Percentiles rank a stretch among this genome's conserved stretches.
phyloP scores from a whole-genome alignment of 2,797 vertebrate species.

The Etheostoma nigrum region DNA sequence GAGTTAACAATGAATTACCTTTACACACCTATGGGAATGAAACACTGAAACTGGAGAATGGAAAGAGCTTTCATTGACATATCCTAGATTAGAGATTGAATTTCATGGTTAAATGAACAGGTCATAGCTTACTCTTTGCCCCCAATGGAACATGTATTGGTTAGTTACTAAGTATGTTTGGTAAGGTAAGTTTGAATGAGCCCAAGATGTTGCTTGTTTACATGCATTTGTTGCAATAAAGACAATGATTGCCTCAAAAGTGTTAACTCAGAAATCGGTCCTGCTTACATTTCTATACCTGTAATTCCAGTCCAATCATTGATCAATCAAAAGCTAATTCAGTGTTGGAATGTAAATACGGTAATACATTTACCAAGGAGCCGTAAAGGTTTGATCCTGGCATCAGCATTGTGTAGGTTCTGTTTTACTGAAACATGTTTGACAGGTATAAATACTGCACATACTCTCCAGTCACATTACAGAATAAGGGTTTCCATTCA shows the following conservation, averaged over 20 bases:
- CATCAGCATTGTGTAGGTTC: not conserved
- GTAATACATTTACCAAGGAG: not conserved
- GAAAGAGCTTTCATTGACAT: slow-evolving; percentile 34
- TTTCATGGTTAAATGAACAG: slow-evolving; percentile 15
- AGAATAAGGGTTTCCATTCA: not conserved
- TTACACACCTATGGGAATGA: slow-evolving; percentile 19
- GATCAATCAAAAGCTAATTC: not conserved
- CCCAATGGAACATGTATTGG: not conserved
- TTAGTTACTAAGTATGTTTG: not conserved
- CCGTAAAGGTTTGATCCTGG: not conserved
- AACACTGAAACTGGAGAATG: slow-evolving; percentile 31
- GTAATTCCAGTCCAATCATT: not conserved
- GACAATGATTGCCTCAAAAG: not conserved
- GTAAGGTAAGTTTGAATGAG: not conserved
- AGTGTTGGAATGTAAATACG: not conserved
- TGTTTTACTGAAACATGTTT: not conserved
- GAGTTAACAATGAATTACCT: slow-evolving; percentile 31
- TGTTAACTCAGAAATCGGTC: not conserved
- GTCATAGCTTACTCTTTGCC: slow-evolving; percentile 4
- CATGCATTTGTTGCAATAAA: not conserved
- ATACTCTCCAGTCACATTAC: not conserved
- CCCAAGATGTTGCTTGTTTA: not conserved
- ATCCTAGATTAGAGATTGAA: not conserved
- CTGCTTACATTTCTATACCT: not conserved
- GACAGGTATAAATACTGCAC: not conserved